phyloP scores from a whole-genome alignment of 1,140 invertebrate genomes.

The Antheraea pernyi region DNA sequence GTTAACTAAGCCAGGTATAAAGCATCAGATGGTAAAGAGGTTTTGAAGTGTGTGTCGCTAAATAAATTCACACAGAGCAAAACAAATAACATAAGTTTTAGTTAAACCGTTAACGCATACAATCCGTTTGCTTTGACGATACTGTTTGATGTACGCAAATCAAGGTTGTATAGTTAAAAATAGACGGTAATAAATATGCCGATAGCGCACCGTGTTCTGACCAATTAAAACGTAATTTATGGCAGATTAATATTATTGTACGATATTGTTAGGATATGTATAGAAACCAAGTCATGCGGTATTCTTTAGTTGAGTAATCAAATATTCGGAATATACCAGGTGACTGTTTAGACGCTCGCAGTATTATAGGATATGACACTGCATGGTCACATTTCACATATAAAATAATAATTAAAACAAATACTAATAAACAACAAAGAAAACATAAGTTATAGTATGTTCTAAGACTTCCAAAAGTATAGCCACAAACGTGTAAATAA shows the following conservation, averaged over 20 bases:
- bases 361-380: too few relatives aligned
- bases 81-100: background rate
- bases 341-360: too few relatives aligned
- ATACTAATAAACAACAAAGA: too few relatives aligned
- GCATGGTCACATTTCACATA: too few relatives aligned
- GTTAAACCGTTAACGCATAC: background rate
- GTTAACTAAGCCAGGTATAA: too few relatives aligned
- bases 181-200: background rate
- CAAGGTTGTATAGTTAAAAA: background rate
- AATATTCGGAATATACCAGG: background rate
- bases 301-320: background rate
- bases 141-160: background rate
- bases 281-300: background rate
- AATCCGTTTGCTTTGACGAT: slow-evolving; percentile 2
- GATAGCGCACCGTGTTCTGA: background rate
- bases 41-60: background rate
- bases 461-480: too few relatives aligned
- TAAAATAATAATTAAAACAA: too few relatives aligned
- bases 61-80: background rate
- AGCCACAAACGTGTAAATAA: too few relatives aligned
- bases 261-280: background rate
- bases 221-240: background rate
- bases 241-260: background rate
- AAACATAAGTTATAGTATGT: too few relatives aligned
- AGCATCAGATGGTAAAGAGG: too few relatives aligned